A percentile compares a stretch with the other conserved stretches of the same genome.
Evolutionary conservation across 2,797 vertebrate species (phyloP).

Genomic region (Salarias fasciatus): DNA sequence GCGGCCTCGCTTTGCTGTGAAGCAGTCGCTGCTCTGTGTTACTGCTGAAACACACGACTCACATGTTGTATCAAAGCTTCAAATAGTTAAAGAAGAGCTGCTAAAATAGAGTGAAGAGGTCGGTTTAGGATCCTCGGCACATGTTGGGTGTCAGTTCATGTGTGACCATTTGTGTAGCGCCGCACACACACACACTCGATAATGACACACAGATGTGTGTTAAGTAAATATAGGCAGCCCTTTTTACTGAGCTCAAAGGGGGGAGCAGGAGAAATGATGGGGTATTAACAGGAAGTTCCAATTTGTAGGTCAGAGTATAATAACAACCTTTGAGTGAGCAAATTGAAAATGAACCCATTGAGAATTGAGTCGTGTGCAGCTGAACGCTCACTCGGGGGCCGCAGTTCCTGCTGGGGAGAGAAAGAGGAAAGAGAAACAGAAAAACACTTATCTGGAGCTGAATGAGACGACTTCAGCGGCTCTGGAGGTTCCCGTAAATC

Average conservation of each 20-base stretch:
- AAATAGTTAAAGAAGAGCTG: slow-evolving; percentile 51
- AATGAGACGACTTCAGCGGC: slow-evolving; percentile 56
- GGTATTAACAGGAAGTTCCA: slow-evolving; percentile 84
- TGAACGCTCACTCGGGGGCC: slow-evolving; percentile 69
- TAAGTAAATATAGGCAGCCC: slow-evolving; percentile 82
- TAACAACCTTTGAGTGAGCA: slow-evolving; percentile 86
- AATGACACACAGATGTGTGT: slow-evolving; percentile 85
- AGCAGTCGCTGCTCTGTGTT: slow-evolving; percentile 31
- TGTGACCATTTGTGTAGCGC: slow-evolving; percentile 5
- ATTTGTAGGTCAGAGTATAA: slow-evolving; percentile 88
- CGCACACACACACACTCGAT: slow-evolving; percentile 23
- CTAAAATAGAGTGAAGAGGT: slow-evolving; percentile 48
- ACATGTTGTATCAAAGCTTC: slow-evolving; percentile 46
- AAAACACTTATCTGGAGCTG: slow-evolving; percentile 69
- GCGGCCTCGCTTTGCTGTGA: slow-evolving; percentile 24
- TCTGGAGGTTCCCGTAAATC: slow-evolving; percentile 44
- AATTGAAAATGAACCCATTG: slow-evolving; percentile 86
- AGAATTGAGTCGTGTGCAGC: slow-evolving; percentile 79
- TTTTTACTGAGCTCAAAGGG: slow-evolving; percentile 73
- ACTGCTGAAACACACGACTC: slow-evolving; percentile 37
- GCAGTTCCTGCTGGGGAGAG: slow-evolving; percentile 69
- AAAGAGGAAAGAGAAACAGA: slow-evolving; percentile 67
- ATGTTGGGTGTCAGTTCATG: slow-evolving; percentile 12
- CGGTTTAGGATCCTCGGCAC: slow-evolving; percentile 25
- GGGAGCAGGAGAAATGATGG: slow-evolving; percentile 79